phyloP scores from a whole-genome alignment of 2,797 vertebrate genomes.

The Platalea minor region DNA sequence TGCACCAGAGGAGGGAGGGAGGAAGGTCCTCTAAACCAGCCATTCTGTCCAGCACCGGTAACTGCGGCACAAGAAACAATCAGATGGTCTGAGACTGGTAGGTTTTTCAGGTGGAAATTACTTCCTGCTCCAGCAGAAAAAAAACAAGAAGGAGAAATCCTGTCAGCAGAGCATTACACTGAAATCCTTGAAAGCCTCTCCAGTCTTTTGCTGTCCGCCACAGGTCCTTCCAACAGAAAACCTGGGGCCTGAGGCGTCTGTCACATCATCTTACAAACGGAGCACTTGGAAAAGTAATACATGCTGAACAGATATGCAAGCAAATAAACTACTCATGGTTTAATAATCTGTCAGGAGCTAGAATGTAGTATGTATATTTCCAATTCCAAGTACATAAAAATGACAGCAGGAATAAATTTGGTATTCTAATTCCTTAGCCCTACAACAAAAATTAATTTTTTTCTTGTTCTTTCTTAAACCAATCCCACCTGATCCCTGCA shows the following conservation, averaged over 20 bases:
- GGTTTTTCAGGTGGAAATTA: neutral
- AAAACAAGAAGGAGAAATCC: neutral
- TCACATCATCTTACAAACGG: neutral
- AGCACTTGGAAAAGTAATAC: neutral
- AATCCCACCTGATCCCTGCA: neutral
- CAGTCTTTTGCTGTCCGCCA: neutral
- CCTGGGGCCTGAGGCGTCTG: neutral
- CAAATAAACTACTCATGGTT: neutral
- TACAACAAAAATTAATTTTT: neutral
- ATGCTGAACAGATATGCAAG: neutral
- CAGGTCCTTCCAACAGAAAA: neutral
- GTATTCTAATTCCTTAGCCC: neutral
- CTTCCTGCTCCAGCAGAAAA: neutral
- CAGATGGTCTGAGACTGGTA: neutral
- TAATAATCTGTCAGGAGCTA: neutral
- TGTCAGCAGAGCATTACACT: neutral
- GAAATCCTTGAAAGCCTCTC: neutral
- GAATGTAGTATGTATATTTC: neutral
- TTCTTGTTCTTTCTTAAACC: neutral
- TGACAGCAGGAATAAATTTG: neutral
- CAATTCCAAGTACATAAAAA: neutral
- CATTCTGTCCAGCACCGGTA: neutral
- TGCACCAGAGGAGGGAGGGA: accelerated
- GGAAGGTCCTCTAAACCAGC: neutral
- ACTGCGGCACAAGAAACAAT: neutral